Evolutionary conservation across 2,888 invertebrate genomes (phyloP), one percentile per base, ranked within the genome.

Genomic region (Diaphora mendica): DNA sequence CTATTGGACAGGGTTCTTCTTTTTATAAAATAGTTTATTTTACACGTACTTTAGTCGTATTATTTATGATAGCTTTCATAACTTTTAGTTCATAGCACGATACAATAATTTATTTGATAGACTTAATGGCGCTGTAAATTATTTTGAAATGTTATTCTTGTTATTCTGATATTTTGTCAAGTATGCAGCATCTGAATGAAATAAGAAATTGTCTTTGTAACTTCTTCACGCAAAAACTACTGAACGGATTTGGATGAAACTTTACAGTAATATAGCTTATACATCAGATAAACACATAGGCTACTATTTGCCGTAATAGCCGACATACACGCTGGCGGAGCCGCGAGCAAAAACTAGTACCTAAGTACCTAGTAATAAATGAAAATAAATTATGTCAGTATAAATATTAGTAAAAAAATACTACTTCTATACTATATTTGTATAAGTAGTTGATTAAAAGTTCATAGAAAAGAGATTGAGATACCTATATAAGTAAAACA

Each of bases 11-110:
- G 88, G 90, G 90, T 89, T 90, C 86, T 82, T 86, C 90, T 91
- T 92, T 92, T 92, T 91, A 91, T 90, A 91, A 91, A 91, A 92
- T 90, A 90, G 88, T 92, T 91, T 92, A 92, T 92, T 90, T 91
- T 91, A 91, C 90, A 91, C 89, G 88, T 90, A 88, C 89, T 90
- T 89, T 88, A 88, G 85, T 85, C 83, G 62, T 77, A 82, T 86
- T 86, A 88, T 88, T 88, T 88, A 88, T 87, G 85, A 83, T 70
- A 74, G 79, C 76, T 79, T 77, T 83, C 82, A 77, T 79, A 81
- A 78, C 79, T 87, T 84, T 81, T 82, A 82, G 76, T 80, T 74
- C 68, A 76, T 79, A 81, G 74, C 84, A 84, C 85, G 85, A 82
- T 81, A 81, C 69, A 64, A 76, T 84, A 73, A 85, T 87, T 86